Percentiles rank a stretch among this genome's conserved stretches.
These are phyloP conservation scores for Cirrhinus mrigala DNA, from an alignment of 2,797 vertebrate genomes.

Conservation along the genomic window DNA sequence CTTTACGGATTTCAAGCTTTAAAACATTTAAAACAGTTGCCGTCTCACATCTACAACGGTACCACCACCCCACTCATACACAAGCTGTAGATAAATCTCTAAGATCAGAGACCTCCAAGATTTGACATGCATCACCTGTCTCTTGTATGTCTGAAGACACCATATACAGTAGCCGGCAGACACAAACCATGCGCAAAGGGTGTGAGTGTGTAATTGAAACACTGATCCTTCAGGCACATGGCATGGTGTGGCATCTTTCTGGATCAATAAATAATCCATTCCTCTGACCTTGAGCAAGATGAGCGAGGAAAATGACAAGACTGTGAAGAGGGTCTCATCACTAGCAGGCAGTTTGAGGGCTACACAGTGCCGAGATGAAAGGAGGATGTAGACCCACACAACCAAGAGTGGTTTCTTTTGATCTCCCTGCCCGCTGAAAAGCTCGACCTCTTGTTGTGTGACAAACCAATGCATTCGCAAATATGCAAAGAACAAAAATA, in stretches of 20 bases:
- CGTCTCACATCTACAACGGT: not conserved
- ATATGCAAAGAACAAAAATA: conserved; percentile 50
- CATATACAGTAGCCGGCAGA: conserved; percentile 15
- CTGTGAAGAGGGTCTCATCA: conserved; percentile 61
- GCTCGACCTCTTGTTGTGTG: conserved; percentile 23
- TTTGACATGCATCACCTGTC: conserved; percentile 24
- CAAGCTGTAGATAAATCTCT: not conserved
- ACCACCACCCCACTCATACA: not conserved
- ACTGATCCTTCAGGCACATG: conserved; percentile 44
- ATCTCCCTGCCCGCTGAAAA: conserved; percentile 57
- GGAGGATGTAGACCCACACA: conserved; percentile 36
- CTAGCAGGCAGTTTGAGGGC: conserved; percentile 51
- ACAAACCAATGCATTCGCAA: conserved; percentile 52
- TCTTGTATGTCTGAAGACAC: not conserved
- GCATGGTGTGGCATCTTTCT: conserved; percentile 55
- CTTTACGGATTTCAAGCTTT: not conserved
- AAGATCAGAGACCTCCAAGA: conserved; percentile 21
- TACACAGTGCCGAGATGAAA: conserved; percentile 62
- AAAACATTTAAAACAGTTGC: not conserved
- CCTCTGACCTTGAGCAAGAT: conserved; percentile 65
- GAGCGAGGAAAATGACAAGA: conserved; percentile 63
- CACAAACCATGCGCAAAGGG: conserved; percentile 27
- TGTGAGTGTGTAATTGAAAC: conserved; percentile 52
- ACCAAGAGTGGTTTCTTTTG: conserved; percentile 62
- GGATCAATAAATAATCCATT: conserved; percentile 66